Percentiles rank a stretch among this genome's conserved stretches.
Conservation (phyloP, 2,797 vertebrate genomes). For the Sparidentex hasta region DNA sequence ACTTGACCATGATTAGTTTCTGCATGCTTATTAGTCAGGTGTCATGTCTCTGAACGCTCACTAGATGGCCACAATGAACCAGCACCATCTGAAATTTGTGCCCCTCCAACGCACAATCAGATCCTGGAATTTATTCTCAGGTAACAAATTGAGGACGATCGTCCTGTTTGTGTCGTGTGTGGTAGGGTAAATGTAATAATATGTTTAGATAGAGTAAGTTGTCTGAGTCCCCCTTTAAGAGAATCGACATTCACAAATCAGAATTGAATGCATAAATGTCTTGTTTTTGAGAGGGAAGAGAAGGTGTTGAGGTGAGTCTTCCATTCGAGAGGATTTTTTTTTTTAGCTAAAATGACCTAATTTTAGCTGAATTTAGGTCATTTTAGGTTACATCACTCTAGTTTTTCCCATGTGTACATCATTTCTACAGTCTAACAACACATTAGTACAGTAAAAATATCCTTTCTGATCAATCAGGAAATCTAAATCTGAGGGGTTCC, state of each 20-base stretch:
- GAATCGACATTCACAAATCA: neutral
- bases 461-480: accelerated
- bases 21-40: neutral
- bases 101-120: neutral
- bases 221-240: neutral
- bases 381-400: too few relatives aligned
- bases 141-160: neutral
- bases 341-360: neutral
- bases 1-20: neutral
- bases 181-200: neutral
- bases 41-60: slow-evolving; percentile 34
- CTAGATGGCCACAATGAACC: slow-evolving; percentile 43
- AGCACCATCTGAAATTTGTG: neutral
- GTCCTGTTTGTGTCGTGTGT: neutral
- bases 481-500: neutral
- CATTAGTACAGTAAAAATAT: neutral
- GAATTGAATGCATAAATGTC: neutral
- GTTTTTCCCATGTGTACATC: too few relatives aligned
- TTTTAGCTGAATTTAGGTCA: too few relatives aligned
- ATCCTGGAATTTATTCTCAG: neutral
- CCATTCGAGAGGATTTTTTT: neutral
- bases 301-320: too few relatives aligned
- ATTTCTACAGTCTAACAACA: neutral
- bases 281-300: neutral
- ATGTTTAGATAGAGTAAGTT: too few relatives aligned